Evolutionary conservation across 2,797 vertebrate species (phyloP), one percentile per base, ranked within the genome.

Genomic region (Anomalospiza imberbis): DNA sequence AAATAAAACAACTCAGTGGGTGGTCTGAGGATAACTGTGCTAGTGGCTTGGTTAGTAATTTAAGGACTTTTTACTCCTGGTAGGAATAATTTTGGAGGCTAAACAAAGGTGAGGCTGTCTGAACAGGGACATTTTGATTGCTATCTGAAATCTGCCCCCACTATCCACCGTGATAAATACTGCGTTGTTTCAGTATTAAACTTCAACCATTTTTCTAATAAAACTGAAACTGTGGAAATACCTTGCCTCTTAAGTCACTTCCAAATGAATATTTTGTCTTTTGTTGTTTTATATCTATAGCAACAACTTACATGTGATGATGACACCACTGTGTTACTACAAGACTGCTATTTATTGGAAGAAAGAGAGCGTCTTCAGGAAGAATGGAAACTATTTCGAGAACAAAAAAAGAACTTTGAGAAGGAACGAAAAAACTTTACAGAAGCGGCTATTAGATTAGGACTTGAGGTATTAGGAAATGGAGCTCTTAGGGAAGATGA

Each of bases 371-470:
- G 98, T 50, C 98, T 99, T 71, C 97, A 98, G 93, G 99, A 99
- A 67, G 99, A 99, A 84, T 99, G 99, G 99, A 98, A 96, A 42
- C 97, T 98, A 5, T 98, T 99, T 65, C 98, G 97, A 94, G 99
- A 99, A 44, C 99, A 99, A 93, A 99, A 98, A 85, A 99, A 98
- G 95, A 98, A 98, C 92, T 99, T 99, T 94, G 99, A 99, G 96
- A 98, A 97, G 95, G 99, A 99, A 92, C 98, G 99, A 96, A 98
- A 97, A 91, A 99, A 98, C 97, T 99, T 99, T 96, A 99, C 99
- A 6, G 99, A 99, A 96, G 99, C 99, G 80, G 99, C 99, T 77
- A 99, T 99, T 96, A 98, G 99, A 97, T 97, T 99, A 86, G 99
- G 99, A 92, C 98, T 99, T 68, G 99, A 99, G 99, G 99, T 99